Evolutionary conservation across 2,113 vertebrate genomes (phyloP), one percentile per base, ranked within the genome.

Genomic region (Callionymus lyra): DNA sequence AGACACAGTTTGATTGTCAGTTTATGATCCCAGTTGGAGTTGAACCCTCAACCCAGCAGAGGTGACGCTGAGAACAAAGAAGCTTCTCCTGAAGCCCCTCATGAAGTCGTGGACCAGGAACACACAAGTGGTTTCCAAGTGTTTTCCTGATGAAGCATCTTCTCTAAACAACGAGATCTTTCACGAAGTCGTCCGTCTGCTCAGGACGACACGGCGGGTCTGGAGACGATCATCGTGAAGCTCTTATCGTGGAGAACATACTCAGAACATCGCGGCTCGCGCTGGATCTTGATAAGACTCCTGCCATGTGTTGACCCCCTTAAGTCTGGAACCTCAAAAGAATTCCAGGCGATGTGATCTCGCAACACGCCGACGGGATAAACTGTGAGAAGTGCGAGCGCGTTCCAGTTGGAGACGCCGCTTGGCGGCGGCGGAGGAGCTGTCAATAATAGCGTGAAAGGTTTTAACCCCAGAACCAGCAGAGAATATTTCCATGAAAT

Each of bases 161-260:
- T 69, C 64, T 71, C 71, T 71, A 67, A 70, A 70, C 66, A 61
- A 80, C 50, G 62, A 81, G 73, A 73, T 54, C 53, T 80, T 79
- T 73, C 53, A 79, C 77, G 76, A 83, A 82, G 71, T 49, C 57
- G 62, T 77, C 78, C 77, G 75, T 83, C 78, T 75, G 56, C 41
- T 34, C 41, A 44, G 68, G 66, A 72, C 75, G 69, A 68, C 72
- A 53, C 46, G 50, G 41, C 50, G 50, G 65, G 72, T 79, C 81
- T 85, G 81, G 79, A 83, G 62, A 81, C 57, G 42, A 50, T 83
- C 81, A 82, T 48, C 51, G 44, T 13, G 48, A 44, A 59, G 34
- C 53, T 72, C 70, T 83, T 82, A 83, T 85, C 81, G 34, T 2
- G 2, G 59, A 67, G 70, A 74, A 44, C 52, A 48, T 41, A 74